These are phyloP conservation scores for Crocidura indochinensis DNA, from an alignment of 2,797 vertebrate genomes.

Conservation along the genomic window DNA sequence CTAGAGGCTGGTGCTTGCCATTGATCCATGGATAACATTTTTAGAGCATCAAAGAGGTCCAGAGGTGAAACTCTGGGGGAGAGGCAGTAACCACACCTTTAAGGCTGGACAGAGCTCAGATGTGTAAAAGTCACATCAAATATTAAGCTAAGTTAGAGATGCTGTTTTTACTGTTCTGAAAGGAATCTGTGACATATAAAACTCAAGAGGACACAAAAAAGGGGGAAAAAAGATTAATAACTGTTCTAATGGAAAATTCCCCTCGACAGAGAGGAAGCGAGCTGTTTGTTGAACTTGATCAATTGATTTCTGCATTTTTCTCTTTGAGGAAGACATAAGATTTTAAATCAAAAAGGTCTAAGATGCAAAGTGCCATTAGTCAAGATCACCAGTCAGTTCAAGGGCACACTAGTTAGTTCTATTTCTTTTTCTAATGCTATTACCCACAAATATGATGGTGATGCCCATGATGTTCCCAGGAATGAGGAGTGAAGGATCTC, in stretches of 20 bases:
- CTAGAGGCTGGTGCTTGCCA: slow-evolving; percentile 32
- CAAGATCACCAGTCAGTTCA: slow-evolving; percentile 19
- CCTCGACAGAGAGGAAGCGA: neutral
- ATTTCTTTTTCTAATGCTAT: neutral
- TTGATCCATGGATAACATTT: slow-evolving; percentile 71
- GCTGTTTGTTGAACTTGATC: neutral
- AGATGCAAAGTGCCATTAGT: neutral
- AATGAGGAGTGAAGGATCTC: neutral
- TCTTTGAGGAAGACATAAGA: neutral
- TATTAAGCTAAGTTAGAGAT: slow-evolving; percentile 51
- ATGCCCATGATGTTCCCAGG: neutral
- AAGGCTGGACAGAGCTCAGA: neutral
- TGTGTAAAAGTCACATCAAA: slow-evolving; percentile 57
- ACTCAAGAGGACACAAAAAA: slow-evolving; percentile 29
- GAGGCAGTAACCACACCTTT: neutral
- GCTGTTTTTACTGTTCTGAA: slow-evolving; percentile 38
- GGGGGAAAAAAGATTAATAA: slow-evolving; percentile 18
- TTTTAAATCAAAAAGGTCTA: slow-evolving; percentile 42
- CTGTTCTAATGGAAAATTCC: slow-evolving; percentile 46
- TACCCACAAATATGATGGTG: neutral
- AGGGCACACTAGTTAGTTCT: slow-evolving; percentile 19
- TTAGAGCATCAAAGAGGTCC: slow-evolving; percentile 70
- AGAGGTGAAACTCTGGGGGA: slow-evolving; percentile 19
- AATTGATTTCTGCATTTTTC: slow-evolving; percentile 25
- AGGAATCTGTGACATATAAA: slow-evolving; percentile 59